Conservation (phyloP, 2,113 vertebrate species). For the Charina bottae region DNA sequence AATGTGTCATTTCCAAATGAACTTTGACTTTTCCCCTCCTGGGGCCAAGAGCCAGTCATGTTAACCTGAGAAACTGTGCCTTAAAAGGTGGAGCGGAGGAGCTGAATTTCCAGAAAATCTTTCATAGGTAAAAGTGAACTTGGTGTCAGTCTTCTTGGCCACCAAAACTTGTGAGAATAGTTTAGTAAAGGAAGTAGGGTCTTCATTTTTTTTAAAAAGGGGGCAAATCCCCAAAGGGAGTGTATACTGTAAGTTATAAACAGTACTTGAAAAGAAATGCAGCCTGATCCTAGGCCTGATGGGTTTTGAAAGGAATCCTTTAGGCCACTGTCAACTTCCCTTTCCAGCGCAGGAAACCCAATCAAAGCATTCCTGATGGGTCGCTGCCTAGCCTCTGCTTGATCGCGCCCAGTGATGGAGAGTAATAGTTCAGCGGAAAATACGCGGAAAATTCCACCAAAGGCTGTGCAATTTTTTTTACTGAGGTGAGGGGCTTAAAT, state of each 20-base stretch:
- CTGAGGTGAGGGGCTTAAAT: too few species aligned
- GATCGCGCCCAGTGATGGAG: too few species aligned
- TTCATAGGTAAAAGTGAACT: not conserved
- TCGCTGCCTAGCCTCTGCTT: too few species aligned
- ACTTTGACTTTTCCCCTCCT: constrained; percentile 63
- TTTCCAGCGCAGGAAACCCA: too few species aligned
- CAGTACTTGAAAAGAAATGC: not conserved
- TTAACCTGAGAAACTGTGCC: constrained; percentile 50
- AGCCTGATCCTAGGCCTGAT: not conserved
- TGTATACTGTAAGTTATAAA: not conserved
- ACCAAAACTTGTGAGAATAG: constrained; percentile 28
- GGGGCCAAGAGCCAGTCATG: constrained; percentile 64
- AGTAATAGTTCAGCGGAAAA: too few species aligned
- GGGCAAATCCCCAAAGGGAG: not conserved
- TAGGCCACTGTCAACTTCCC: not conserved
- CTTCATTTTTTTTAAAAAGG: not conserved
- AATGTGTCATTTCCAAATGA: constrained; percentile 68
- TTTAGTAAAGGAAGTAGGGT: constrained; percentile 12
- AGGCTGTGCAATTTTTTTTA: too few species aligned
- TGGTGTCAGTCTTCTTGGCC: not conserved
- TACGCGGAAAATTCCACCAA: too few species aligned
- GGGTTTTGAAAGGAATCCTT: not conserved
- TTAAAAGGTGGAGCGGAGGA: constrained; percentile 45
- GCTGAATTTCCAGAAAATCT: constrained; percentile 41
- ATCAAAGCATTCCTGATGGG: too few species aligned